Conservation (phyloP, 1,140 invertebrate species). For the Drosophila lacteicornis region DNA sequence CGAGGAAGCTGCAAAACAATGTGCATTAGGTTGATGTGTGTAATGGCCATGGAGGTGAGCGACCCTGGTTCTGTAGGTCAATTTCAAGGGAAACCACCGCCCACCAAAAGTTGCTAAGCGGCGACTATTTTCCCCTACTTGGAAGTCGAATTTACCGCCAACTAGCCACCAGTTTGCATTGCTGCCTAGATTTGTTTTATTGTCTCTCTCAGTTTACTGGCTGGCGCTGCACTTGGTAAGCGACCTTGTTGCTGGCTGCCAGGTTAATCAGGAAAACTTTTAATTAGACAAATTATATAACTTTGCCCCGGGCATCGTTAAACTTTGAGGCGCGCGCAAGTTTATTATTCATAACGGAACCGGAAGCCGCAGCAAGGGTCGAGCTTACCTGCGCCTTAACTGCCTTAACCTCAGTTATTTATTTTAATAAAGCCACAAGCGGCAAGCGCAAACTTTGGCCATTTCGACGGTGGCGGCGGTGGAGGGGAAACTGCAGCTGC, state of each 20-base stretch:
- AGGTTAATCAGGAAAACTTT: constrained; percentile 59
- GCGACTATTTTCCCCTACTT: constrained; percentile 20
- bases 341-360: constrained; percentile 67
- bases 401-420: constrained; percentile 48
- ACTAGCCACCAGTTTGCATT: constrained; percentile 29
- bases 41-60: constrained; percentile 10
- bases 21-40: constrained; percentile 47
- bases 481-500: constrained; percentile 27
- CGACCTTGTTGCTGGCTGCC: constrained; percentile 50
- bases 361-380: constrained; percentile 38
- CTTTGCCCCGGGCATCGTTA: constrained; percentile 52
- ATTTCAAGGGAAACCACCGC: constrained; percentile 43
- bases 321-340: constrained; percentile 40
- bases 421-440: constrained; percentile 55
- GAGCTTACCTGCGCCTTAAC: constrained; percentile 33
- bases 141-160: constrained; percentile 6
- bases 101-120: constrained; percentile 40
- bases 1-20: constrained; percentile 37
- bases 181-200: constrained; percentile 48
- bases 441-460: constrained; percentile 45
- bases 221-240: constrained; percentile 21
- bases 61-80: constrained; percentile 26
- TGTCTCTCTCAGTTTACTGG: constrained; percentile 15
- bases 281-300: constrained; percentile 77
- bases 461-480: constrained; percentile 17